Evolutionary conservation across 2,113 vertebrate species (phyloP).

Genomic region (Acanthisitta chloris): DNA sequence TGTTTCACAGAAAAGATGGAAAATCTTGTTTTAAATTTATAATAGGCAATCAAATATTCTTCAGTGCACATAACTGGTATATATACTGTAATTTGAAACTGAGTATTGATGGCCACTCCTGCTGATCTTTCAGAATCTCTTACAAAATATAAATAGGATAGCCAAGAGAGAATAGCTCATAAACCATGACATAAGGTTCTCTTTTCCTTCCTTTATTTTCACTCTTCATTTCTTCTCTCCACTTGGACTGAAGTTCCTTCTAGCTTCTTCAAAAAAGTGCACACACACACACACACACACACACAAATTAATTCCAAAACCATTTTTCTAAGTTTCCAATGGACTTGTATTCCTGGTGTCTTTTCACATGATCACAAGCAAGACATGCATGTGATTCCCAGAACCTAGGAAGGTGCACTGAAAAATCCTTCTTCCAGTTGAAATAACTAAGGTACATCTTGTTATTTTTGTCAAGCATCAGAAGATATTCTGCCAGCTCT

Average conservation of each 20-base stretch:
- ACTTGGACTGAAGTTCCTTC: constrained; percentile 26
- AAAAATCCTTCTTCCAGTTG: constrained; percentile 93
- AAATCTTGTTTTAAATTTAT: constrained; percentile 54
- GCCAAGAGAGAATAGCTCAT: constrained; percentile 21
- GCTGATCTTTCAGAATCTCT: constrained; percentile 59
- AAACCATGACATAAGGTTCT: constrained; percentile 12
- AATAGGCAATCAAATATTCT: constrained; percentile 68
- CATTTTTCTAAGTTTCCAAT: constrained; percentile 93
- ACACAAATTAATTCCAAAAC: constrained; percentile 87
- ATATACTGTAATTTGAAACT: constrained; percentile 67
- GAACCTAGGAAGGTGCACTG: constrained; percentile 89
- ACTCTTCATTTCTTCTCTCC: neutral
- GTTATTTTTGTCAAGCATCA: constrained; percentile 92
- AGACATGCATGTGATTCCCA: constrained; percentile 96
- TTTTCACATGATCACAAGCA: constrained; percentile 91
- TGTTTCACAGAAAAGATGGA: constrained; percentile 42
- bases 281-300: neutral
- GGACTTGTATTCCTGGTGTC: constrained; percentile 92
- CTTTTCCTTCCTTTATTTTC: neutral
- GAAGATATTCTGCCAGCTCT: constrained; percentile 92
- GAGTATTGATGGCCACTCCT: constrained; percentile 50
- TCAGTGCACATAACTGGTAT: constrained; percentile 66
- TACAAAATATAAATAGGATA: constrained; percentile 69
- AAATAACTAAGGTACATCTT: constrained; percentile 93
- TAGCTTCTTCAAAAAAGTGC: constrained; percentile 56